A percentile compares a stretch with the other conserved stretches of the same genome.
These are phyloP conservation scores for Pedionomus torquatus DNA, from an alignment of 2,113 vertebrate genomes.

Conservation along the genomic window DNA sequence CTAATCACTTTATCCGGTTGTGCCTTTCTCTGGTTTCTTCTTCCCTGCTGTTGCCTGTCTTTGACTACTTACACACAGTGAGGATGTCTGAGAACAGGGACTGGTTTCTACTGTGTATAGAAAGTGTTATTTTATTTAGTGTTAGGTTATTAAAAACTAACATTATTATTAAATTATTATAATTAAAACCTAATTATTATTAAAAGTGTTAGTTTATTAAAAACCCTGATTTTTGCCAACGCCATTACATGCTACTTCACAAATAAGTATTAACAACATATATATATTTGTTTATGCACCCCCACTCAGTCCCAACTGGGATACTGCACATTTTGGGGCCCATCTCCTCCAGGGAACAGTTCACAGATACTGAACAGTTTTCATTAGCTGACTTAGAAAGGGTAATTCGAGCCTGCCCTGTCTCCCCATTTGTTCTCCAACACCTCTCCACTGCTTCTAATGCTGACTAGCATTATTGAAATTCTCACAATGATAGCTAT, in stretches of 20 bases:
- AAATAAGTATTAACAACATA: not conserved
- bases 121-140: not conserved
- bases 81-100: not conserved
- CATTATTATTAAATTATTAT: no score
- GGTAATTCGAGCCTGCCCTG: not conserved
- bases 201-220: no score
- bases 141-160: no score
- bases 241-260: not conserved
- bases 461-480: not conserved
- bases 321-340: not conserved
- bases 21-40: not conserved
- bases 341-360: not conserved
- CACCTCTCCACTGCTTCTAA: not conserved
- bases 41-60: not conserved
- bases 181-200: no score
- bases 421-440: not conserved
- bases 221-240: not conserved
- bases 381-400: not conserved
- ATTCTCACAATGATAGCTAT: not conserved
- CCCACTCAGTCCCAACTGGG: not conserved
- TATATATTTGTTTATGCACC: not conserved
- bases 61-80: not conserved
- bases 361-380: not conserved
- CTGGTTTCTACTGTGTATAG: not conserved
- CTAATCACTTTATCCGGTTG: slow-evolving; percentile 2